These are phyloP conservation scores for Sciurus carolinensis DNA, from an alignment of 2,797 vertebrate species.

Conservation along the genomic window DNA sequence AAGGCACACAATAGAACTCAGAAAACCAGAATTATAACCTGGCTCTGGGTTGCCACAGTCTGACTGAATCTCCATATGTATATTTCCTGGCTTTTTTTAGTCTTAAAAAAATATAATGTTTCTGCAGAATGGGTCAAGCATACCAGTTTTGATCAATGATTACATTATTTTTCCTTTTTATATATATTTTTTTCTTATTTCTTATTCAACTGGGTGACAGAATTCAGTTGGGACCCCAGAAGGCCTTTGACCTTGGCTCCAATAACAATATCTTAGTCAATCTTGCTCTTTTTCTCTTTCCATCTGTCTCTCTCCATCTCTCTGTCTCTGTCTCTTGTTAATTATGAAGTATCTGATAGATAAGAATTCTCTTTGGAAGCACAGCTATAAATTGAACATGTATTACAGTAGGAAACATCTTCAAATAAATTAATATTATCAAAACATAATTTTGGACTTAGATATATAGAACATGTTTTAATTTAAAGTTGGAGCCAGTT, in stretches of 20 bases:
- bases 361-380: not conserved
- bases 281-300: not conserved
- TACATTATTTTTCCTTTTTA: not conserved
- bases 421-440: not conserved
- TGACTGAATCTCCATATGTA: not conserved
- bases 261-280: not conserved
- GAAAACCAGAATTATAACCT: not conserved
- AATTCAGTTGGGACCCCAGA: not conserved
- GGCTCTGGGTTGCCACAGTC: not conserved
- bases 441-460: not conserved
- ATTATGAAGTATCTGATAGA: not conserved
- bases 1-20: not conserved
- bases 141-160: not conserved
- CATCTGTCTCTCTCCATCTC: not conserved
- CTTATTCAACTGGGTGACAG: not conserved
- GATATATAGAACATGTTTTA: not conserved
- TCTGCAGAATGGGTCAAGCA: not conserved
- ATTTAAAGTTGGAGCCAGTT: conserved; percentile 33
- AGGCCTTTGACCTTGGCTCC: not conserved
- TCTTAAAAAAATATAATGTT: not conserved
- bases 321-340: not conserved
- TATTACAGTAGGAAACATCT: not conserved
- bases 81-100: not conserved
- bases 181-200: not conserved
- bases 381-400: not conserved